Base-by-base conservation (phyloP, 2,888 invertebrate genomes). In the Ophion costatus region DNA sequence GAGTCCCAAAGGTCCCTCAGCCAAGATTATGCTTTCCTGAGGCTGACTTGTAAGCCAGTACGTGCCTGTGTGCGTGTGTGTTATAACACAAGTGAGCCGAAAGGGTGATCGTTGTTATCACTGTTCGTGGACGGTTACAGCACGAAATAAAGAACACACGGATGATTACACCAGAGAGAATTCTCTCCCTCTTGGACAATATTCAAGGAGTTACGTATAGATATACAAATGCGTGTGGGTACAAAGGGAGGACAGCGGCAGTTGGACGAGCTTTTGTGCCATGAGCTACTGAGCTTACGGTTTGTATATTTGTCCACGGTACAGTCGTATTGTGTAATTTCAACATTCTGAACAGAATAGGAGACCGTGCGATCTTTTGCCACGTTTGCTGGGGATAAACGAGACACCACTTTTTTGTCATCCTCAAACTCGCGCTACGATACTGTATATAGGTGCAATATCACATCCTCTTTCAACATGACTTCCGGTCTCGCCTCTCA, bases 151-250 rank as follows among this genome's bases (percentile, higher is more conserved):
- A 80, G 66, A 66, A 76, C 76, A 45, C 57, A 78, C 70, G 81
- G 66, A 73, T 73, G 73, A 84, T 84, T 84, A 80, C 76, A 70
- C 78, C 74, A 17, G 45, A 57, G 81, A 63, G 69, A 77, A 42
- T 63, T 45, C 20, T 81, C 69, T 45, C 51, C 29, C 45, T 66
- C 71, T 76, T 80, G 24, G 66, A 75, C 67, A 57, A 67, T 67
- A 76, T 76, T 76, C 76, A 76, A 76, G 38, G 17, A 29, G 63
- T 6, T n/a, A 61, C 59, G 14, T 14, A 59, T 56, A 11, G 22
- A 24, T 71, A 33, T 71, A 33, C 59, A 20, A 5, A 59, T 73
- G 71, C 6, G 61, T 20, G 24, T 59, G 42, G 24, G 22, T 57
- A 9, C 6, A 56, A 38, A 29, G 66, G 6, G 20, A 11, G 45